These are phyloP conservation scores for Psittacara wagleri DNA, from an alignment of 2,113 vertebrate genomes.

Conservation along the genomic window DNA sequence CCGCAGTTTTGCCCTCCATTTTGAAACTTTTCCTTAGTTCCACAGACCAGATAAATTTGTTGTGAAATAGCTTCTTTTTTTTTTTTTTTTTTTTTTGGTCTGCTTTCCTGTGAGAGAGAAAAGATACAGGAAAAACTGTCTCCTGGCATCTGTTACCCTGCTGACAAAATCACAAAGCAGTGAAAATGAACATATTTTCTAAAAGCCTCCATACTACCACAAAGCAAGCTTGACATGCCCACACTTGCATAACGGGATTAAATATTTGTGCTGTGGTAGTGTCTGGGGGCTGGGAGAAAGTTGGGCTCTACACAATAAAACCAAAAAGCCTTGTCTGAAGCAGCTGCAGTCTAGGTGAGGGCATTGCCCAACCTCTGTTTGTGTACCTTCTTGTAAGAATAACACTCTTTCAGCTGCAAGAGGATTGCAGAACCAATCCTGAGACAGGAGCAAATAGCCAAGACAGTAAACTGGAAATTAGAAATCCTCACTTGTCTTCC, in stretches of 20 bases:
- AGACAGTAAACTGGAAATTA: background rate
- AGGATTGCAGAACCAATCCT: background rate
- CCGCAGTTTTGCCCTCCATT: background rate
- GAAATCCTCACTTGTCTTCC: background rate
- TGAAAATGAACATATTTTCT: background rate
- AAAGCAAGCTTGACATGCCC: background rate
- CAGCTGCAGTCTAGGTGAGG: background rate
- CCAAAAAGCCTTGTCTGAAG: background rate
- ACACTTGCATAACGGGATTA: background rate
- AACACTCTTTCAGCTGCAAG: background rate
- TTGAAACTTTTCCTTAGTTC: conserved; percentile 8
- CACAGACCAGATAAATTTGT: background rate
- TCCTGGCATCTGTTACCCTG: background rate
- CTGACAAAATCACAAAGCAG: background rate
- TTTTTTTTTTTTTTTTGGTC: too few relatives aligned
- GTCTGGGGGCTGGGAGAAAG: background rate
- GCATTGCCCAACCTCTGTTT: background rate
- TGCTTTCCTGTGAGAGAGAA: background rate
- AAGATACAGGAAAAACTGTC: background rate
- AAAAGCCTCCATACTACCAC: background rate
- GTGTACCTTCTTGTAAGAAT: background rate
- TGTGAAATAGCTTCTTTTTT: background rate
- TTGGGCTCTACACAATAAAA: background rate
- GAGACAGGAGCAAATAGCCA: background rate
- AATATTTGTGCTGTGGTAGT: background rate